Percentiles rank a stretch among this genome's conserved stretches.
phyloP scores from a whole-genome alignment of 1,140 invertebrate genomes.

The Glomeris maerens region DNA sequence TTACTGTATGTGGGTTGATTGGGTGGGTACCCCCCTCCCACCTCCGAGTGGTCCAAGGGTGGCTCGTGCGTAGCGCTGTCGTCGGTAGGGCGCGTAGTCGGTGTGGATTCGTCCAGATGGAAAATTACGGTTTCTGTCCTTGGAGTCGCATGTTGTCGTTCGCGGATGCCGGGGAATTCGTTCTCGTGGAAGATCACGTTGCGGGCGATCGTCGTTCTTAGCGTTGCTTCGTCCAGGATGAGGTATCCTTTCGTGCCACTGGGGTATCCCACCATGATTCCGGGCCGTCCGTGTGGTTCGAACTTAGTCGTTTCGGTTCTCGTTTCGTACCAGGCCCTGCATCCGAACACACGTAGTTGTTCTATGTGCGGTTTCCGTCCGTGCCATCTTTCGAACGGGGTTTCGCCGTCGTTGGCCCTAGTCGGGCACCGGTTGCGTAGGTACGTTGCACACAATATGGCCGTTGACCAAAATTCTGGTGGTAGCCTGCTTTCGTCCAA shows the following conservation, averaged over 20 bases:
- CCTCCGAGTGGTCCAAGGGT: too few species aligned
- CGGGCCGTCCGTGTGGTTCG: slow-evolving; percentile 11
- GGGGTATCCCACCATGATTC: slow-evolving; percentile 15
- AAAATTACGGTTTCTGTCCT: too few species aligned
- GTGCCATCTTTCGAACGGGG: slow-evolving; percentile 24
- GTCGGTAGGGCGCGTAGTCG: too few species aligned
- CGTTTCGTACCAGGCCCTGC: slow-evolving; percentile 22
- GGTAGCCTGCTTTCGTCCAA: slow-evolving; percentile 27
- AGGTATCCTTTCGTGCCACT: background rate
- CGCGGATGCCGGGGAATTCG: too few species aligned
- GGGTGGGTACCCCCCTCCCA: too few species aligned
- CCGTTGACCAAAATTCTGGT: slow-evolving; percentile 33
- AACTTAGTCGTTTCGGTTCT: slow-evolving; percentile 20
- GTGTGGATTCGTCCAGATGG: too few species aligned
- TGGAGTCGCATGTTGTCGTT: too few species aligned
- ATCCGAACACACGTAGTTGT: slow-evolving; percentile 26
- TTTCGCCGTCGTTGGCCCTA: slow-evolving; percentile 7
- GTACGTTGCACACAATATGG: slow-evolving; percentile 29
- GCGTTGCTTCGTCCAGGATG: too few species aligned
- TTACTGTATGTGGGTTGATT: too few species aligned
- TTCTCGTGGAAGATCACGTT: too few species aligned
- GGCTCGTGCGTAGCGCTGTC: too few species aligned
- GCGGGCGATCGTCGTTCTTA: too few species aligned
- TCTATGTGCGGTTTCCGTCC: slow-evolving; percentile 21
- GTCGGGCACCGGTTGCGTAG: slow-evolving; percentile 26